A percentile compares a stretch with the other conserved stretches of the same genome.
Conservation (phyloP, 2,113 vertebrate species). For the Scomber colias region DNA sequence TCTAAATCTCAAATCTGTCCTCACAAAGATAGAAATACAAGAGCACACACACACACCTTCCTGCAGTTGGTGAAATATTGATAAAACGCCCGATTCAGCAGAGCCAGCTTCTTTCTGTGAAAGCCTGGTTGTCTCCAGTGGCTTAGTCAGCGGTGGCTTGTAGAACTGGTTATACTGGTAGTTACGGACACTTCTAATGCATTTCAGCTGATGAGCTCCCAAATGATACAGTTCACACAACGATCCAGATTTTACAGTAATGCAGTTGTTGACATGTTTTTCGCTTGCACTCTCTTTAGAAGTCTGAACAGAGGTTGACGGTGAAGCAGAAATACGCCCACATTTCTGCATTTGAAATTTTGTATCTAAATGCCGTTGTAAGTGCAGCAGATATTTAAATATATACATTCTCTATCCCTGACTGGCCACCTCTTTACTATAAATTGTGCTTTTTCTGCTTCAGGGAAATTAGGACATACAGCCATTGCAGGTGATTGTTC, state of each 20-base stretch:
- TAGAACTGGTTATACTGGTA: conserved; percentile 38
- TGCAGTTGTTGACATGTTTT: not conserved
- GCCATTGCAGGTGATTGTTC: not conserved
- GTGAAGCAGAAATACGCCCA: not conserved
- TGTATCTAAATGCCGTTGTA: not conserved
- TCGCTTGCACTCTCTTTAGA: not conserved
- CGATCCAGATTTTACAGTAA: not conserved
- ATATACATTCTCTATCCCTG: not conserved
- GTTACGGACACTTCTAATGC: not conserved
- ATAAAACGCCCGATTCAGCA: conserved; percentile 71
- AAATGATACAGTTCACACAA: conserved; percentile 3
- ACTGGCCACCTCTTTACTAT: not conserved
- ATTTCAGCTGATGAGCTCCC: conserved; percentile 18
- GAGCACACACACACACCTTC: conserved; percentile 24
- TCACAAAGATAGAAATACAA: conserved; percentile 20
- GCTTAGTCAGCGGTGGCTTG: conserved; percentile 19
- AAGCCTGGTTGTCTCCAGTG: conserved; percentile 61
- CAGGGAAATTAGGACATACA: not conserved
- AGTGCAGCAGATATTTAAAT: not conserved
- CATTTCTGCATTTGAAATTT: not conserved
- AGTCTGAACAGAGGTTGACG: not conserved
- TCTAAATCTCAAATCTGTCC: not conserved
- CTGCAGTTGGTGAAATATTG: conserved; percentile 79
- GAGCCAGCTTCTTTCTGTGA: conserved; percentile 55
- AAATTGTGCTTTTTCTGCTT: not conserved